Evolutionary conservation across 2,888 invertebrate species (phyloP), one percentile per base, ranked within the genome.

Genomic region (Papilio demoleus): DNA sequence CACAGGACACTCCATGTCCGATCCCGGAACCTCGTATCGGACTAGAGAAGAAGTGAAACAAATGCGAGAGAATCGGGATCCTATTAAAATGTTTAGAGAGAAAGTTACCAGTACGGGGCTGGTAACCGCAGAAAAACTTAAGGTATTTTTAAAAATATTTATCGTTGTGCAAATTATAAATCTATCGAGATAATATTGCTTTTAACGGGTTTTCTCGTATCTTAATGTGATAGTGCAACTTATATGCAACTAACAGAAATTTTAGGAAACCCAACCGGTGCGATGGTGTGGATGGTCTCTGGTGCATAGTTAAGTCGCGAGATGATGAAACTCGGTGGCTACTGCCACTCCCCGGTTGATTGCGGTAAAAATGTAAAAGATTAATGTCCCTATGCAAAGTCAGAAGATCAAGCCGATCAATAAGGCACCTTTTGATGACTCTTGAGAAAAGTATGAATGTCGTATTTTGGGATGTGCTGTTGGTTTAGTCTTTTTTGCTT

Each of bases 1-100:
- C 92, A 96, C 96, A 71, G 99, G 99, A 0, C 99, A 99, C 93
- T 99, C 99, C 74, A 99, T 99, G 99, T 99, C 99, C 27, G 99
- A 99, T 93, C 99, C 99, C 5, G 99, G 99, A 70, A 99, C 99
- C 1, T 98, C 98, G 84, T 99, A 97, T 87, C 94, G 97, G 72
- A 97, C 98, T 0, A 94, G 99, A 69, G 99, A 99, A 80, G 99
- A 99, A 93, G 85, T 92, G 4, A 98, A 99, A 89, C 98, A 99
- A 88, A 99, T 99, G 5, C 94, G 99, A 36, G 97, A 99, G 88
- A 98, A 96, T 19, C 93, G 98, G 70, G 99, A 99, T 92, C 99
- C 99, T 17, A 98, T 99, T 77, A 97, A 97, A 19, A 97, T 97
- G 14, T 99, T 99, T 90, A 98, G 97, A 87, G 98, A 99, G 79